Base-by-base conservation (phyloP, 2,797 vertebrate genomes). In the Microctenopoma lineatum region DNA sequence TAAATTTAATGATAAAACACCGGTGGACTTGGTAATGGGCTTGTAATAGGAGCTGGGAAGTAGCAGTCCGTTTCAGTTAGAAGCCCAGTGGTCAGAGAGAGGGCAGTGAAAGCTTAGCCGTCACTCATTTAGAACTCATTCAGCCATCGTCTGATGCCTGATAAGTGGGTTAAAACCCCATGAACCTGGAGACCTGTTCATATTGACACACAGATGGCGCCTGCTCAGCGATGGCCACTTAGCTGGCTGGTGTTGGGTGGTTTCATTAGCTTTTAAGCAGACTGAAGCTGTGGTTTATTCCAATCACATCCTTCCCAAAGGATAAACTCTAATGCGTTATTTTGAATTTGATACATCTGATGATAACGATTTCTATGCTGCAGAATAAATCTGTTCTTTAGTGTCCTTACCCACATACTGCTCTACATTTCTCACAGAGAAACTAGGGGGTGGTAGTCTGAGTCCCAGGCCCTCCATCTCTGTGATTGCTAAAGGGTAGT, bases 371-470 rank as follows among this genome's bases (percentile, higher is more conserved):
- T 62, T n/a, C 15, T 12, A 59, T 9, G 3, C 48, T 4, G 21
- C 34, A 52, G n/a, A 53, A 50, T 52, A 4, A 32, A 56, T 16
- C n/a, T 1, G 48, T 29, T 66, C 14, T n/a, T 67, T n/a, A 39
- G n/a, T 5, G 25, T 74, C 29, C 96, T 94, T 93, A 99, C 98
- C 98, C 61, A 99, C 98, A 68, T 97, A 97, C 77, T 92, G 96
- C 92, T 98, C 96, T 92, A 99, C 98, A 73, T 99, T 96, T 87
- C 85, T 93, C 80, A 98, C 96, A 0, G 96, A 97, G 87, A 99
- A 99, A 11, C 94, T 92, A 11, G 94, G 87, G 0, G 94, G 86
- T 14, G 98, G 98, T 45, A 99, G 95, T 78, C 94, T 94, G 79
- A 99, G 96, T 21, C 98, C 98, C 57, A 99, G 92, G 27, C 94